Conservation (phyloP, 2,797 vertebrate genomes). For the Siniperca scherzeri region DNA sequence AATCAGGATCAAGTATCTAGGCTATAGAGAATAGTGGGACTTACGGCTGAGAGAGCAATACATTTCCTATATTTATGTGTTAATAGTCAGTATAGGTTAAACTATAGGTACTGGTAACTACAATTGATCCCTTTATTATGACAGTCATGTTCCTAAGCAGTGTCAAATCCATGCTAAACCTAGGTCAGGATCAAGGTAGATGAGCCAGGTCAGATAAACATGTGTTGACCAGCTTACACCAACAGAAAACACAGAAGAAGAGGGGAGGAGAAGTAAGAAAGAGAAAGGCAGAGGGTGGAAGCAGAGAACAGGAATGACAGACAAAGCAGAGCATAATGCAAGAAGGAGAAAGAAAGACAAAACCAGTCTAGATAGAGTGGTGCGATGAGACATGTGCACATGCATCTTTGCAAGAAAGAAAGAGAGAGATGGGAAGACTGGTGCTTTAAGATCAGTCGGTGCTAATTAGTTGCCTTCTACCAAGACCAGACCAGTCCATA, state of each 20-base stretch:
- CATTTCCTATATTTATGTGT: not conserved
- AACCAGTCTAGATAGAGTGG: not conserved
- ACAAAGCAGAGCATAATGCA: not conserved
- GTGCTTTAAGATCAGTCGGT: slow-evolving; percentile 22
- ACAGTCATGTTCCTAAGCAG: not conserved
- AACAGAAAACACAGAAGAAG: not conserved
- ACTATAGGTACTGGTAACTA: not conserved
- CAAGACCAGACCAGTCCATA: slow-evolving; percentile 35
- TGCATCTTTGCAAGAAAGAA: not conserved
- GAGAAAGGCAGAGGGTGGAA: not conserved
- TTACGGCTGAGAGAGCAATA: not conserved
- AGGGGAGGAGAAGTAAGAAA: slow-evolving; percentile 1
- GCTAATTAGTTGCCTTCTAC: slow-evolving; percentile 32
- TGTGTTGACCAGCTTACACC: not conserved
- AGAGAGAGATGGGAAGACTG: slow-evolving; percentile 28
- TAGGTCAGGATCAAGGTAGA: not conserved
- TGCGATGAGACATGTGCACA: slow-evolving; percentile 9
- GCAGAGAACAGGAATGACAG: not conserved
- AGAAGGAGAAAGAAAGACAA: slow-evolving; percentile 15
- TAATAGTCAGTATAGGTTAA: not conserved
- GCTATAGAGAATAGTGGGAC: not conserved
- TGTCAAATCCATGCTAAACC: not conserved
- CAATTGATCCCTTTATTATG: not conserved
- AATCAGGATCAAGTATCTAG: not conserved
- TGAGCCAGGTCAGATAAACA: not conserved